Conservation (phyloP, 2,888 invertebrate genomes). For the Dorcus hopei region DNA sequence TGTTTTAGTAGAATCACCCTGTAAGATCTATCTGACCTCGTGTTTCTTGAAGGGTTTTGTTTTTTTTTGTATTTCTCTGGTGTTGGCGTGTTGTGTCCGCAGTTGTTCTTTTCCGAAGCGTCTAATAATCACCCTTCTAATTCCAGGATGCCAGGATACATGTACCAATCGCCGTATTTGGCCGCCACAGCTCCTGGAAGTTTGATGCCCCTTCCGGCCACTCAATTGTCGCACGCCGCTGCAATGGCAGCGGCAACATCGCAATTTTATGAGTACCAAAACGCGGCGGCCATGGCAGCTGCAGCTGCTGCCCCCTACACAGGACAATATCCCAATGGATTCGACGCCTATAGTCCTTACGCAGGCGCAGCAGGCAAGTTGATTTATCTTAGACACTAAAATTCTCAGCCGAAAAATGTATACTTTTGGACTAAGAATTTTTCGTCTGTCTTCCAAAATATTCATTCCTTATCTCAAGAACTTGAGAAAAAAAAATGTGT, state of each 20-base stretch:
- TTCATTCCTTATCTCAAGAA: no score
- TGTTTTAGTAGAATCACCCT: constrained; percentile 20
- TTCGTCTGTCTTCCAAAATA: no score
- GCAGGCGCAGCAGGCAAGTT: constrained; percentile 67
- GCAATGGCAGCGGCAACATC: constrained; percentile 75
- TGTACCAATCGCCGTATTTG: constrained; percentile 72
- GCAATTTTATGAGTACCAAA: constrained; percentile 79
- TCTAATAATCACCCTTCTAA: constrained; percentile 16
- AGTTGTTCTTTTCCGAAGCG: constrained; percentile 1
- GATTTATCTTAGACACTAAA: background rate
- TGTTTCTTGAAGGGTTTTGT: constrained; percentile 32
- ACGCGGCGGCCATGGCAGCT: constrained; percentile 63
- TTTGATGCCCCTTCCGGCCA: constrained; percentile 63
- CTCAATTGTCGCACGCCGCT: constrained; percentile 69
- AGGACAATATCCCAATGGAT: constrained; percentile 71
- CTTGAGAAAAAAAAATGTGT: background rate
- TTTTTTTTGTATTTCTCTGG: constrained; percentile 39
- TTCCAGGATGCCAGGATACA: constrained; percentile 71
- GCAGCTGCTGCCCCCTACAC: constrained; percentile 68
- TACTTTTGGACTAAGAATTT: background rate
- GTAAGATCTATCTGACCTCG: constrained; percentile 18
- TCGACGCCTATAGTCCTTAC: constrained; percentile 67
- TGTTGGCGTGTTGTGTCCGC: constrained; percentile 47
- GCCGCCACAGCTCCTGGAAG: constrained; percentile 64
- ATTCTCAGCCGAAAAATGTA: background rate